Conservation (phyloP, 2,888 invertebrate genomes). For the Platypus cylindrus region DNA sequence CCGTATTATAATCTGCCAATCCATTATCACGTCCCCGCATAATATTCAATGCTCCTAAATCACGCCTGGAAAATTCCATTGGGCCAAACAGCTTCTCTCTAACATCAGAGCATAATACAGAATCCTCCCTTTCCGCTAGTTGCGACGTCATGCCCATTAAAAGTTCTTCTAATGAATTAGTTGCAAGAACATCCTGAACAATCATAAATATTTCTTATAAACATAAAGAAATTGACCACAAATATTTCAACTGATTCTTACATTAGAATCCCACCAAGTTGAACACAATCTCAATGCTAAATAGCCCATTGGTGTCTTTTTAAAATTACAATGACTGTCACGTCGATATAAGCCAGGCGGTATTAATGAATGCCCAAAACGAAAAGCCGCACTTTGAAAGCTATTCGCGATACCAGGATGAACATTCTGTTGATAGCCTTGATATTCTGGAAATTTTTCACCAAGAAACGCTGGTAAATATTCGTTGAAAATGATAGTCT, state of each 20-base stretch:
- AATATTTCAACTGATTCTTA: conserved; percentile 39
- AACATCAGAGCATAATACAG: conserved; percentile 86
- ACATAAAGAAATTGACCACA: conserved; percentile 1
- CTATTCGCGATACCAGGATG: conserved; percentile 93
- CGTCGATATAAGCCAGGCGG: conserved; percentile 78
- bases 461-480: conserved; percentile 87
- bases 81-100: conserved; percentile 93
- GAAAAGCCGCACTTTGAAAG: conserved; percentile 94
- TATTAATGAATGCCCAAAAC: conserved; percentile 91
- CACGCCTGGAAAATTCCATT: conserved; percentile 92
- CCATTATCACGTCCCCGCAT: conserved; percentile 98
- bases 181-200: conserved; percentile 53
- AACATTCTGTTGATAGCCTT: conserved; percentile 80
- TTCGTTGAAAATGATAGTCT: conserved; percentile 93
- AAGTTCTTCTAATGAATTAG: conserved; percentile 74
- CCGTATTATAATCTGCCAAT: conserved; percentile 86
- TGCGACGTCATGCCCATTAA: conserved; percentile 92
- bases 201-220: too few species aligned
- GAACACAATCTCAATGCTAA: conserved; percentile 86
- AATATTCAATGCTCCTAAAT: conserved; percentile 89
- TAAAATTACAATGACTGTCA: conserved; percentile 69
- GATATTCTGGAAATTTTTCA: conserved; percentile 52
- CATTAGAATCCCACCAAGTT: conserved; percentile 98
- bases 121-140: conserved; percentile 89
- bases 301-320: conserved; percentile 68